Evolutionary conservation across 2,888 invertebrate species (phyloP), one percentile per base, ranked within the genome.

Genomic region (Meandrusa payeni): DNA sequence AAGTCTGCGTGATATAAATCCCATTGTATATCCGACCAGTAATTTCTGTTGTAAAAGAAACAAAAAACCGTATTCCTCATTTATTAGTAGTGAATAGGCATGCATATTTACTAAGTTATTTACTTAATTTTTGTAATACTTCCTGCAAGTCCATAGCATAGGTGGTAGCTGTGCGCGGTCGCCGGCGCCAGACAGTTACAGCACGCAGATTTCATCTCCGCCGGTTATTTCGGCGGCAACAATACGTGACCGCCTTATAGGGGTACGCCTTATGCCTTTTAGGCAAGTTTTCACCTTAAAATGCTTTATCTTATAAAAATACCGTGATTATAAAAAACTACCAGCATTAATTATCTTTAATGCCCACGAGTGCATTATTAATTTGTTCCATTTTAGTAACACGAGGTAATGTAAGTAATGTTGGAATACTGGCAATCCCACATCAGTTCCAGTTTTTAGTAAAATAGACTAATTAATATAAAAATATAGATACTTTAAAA

Each of bases 241-340:
- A 78, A 78, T 78, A 78, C 80, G 74, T 80, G 81, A 75, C 68
- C 63, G 52, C 82, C 83, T 58, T 79, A 70, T 76, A 68, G 52
- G 79, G 80, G 42, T 31, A 52, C 61, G 56, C 52, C 62, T 74
- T 67, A 62, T 63, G 52, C 64, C 65, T 70, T 68, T 64, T 63
- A 70, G 59, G 50, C 52, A 44, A 58, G 57, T 69, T 71, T 73
- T 72, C 67, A 62, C 62, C 65, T 59, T 63, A 69, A 62, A 64
- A 42, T 63, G 59, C 62, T 64, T 61, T 61, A 64, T 59, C 45
- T 52, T 68, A 61, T 47, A 36, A 31, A 31, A 32, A 26, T 7
- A 37, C 31, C 7, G 12, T 6, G 19, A 20, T 11, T 22, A 6
- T 27, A 15, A 41, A 33, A 42, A 29, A 52, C 47, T 63, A 63